These are phyloP conservation scores for Ferrisia virgata DNA, from an alignment of 2,888 invertebrate species.

Conservation along the genomic window DNA sequence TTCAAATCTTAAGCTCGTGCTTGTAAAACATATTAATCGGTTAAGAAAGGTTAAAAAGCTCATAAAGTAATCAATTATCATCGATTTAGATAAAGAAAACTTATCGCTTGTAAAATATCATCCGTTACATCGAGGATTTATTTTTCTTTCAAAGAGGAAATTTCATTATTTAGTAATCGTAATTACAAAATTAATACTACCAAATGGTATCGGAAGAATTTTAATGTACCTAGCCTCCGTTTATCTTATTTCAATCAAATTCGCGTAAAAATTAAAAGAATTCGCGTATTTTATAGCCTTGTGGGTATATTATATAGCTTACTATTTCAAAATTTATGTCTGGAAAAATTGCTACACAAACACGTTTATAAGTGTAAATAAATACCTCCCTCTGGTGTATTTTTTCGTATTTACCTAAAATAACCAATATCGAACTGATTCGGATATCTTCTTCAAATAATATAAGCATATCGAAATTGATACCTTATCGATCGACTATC, in stretches of 20 bases:
- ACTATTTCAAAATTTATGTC: neutral
- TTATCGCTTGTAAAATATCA: neutral
- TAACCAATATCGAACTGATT: neutral
- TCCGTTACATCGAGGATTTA: neutral
- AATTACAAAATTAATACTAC: neutral
- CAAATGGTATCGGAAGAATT: neutral
- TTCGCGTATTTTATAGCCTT: neutral
- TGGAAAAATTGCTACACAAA: too few species aligned
- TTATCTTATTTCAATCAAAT: neutral
- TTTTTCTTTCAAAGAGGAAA: neutral
- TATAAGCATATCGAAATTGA: neutral
- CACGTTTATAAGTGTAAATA: neutral
- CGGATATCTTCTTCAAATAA: neutral
- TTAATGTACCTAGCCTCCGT: neutral
- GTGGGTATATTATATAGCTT: neutral
- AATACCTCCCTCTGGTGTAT: neutral
- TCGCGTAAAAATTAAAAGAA: neutral
- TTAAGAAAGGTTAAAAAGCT: constrained; percentile 12
- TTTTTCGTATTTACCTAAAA: too few species aligned
- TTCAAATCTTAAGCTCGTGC: neutral
- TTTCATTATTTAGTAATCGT: neutral
- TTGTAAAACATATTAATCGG: neutral
- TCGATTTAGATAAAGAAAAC: neutral
- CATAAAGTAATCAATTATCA: neutral
- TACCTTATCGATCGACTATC: neutral